Percentiles rank a stretch among this genome's conserved stretches.
Evolutionary conservation across 2,888 invertebrate species (phyloP).

Genomic region (Apotomis turbidana): DNA sequence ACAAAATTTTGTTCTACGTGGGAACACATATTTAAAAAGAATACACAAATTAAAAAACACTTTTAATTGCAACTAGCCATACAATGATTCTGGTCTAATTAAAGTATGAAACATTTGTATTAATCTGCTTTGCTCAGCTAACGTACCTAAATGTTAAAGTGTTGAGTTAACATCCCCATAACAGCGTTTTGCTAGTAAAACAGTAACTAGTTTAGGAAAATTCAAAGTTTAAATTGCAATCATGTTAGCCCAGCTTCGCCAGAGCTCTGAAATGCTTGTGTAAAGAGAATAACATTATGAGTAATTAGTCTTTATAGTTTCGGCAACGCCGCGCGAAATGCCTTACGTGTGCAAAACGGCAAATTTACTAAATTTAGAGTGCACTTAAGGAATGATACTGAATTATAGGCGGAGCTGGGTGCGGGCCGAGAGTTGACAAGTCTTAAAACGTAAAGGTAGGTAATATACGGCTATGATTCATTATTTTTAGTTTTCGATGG

Average conservation of each 20-base stretch:
- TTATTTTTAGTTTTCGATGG: background rate
- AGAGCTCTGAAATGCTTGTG: constrained; percentile 20
- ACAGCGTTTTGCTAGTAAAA: constrained; percentile 17
- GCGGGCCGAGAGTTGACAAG: constrained; percentile 7
- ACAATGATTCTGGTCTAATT: no score
- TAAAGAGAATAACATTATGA: constrained; percentile 28
- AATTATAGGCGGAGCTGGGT: constrained; percentile 4
- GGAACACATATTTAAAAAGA: no score
- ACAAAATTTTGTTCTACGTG: no score
- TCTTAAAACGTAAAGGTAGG: background rate
- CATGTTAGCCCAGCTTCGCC: constrained; percentile 19
- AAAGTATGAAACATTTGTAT: background rate
- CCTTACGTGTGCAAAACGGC: background rate
- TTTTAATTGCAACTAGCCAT: no score
- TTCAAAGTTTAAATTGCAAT: constrained; percentile 35
- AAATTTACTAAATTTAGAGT: background rate
- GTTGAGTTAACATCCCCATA: constrained; percentile 13
- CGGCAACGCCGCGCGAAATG: background rate
- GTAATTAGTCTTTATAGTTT: constrained; percentile 22
- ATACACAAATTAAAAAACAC: no score
- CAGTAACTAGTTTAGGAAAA: constrained; percentile 34
- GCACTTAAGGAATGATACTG: constrained; percentile 2
- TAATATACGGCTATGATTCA: background rate
- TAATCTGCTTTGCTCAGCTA: background rate
- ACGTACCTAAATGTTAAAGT: background rate